Evolutionary conservation across 2,113 vertebrate genomes (phyloP), one percentile per base, ranked within the genome.

Genomic region (Nerophis lumbriciformis): DNA sequence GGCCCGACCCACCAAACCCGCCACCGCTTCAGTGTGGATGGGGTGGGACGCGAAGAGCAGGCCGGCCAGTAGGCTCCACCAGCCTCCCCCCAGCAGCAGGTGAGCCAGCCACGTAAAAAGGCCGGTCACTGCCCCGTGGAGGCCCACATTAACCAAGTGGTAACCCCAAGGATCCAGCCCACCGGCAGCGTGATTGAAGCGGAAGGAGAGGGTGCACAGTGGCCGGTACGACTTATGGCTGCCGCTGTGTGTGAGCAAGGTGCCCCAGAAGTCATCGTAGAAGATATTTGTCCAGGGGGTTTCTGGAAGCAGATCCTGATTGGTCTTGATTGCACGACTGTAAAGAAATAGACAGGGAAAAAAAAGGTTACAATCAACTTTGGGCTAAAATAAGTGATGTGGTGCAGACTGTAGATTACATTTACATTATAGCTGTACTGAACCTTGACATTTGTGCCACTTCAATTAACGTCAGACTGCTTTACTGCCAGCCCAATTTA

Each of bases 221-320:
- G 97, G 97, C 57, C 97, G 88, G 85, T 96, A 99, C 10, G 97
- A 99, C 88, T 99, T 99, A 88, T 99, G 97, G 84, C 97, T 99
- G 66, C 97, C 96, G 8, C 94, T 99, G 90, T 99, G 97, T 0
- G 95, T 98, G 56, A 99, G 94, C 39, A 97, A 86, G 0, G 97
- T 99, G 15, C 97, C 97, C 97, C 97, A 99, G 68, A 99, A 99
- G 83, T 99, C 97, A 75, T 99, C 94, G 73, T 95, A 99, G 90
- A 99, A 99, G 82, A 99, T 93, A 60, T 97, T 96, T 5, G 82
- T 94, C 97, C 97, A 99, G 0, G 95, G 95, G 0, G 96, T 98
- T 86, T 99, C 97, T 0, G 95, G 94, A 42, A 98, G 93, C 63
- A 99, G 94, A 83, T 99, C 97, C 79, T 97, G 97, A 87, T 99